Evolutionary conservation across 2,113 vertebrate genomes (phyloP).

Genomic region (Orthonyx spaldingii): DNA sequence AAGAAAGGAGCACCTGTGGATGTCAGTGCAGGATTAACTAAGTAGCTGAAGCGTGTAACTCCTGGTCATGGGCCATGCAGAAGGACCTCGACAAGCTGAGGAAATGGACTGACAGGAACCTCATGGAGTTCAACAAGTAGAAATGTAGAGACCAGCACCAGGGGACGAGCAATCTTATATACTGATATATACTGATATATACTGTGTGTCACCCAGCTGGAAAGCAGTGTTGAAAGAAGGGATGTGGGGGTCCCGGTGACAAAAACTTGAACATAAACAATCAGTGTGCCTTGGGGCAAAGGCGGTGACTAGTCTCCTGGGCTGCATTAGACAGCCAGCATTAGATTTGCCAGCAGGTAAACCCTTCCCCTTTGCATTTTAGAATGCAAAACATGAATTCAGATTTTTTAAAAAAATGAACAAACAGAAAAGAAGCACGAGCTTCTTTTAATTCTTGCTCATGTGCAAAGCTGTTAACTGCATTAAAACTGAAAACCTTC

Average conservation of each 20-base stretch:
- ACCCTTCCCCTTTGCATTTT: not conserved
- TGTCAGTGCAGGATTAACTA: not conserved
- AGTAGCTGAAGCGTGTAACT: not conserved
- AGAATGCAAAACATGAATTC: not conserved
- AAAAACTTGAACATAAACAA: not conserved
- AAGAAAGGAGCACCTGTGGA: fast-evolving
- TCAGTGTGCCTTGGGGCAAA: not conserved
- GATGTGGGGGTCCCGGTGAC: not conserved
- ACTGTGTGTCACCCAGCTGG: not conserved
- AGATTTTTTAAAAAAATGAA: not conserved
- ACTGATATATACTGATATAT: too few relatives aligned
- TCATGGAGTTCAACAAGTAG: not conserved
- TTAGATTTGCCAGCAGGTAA: not conserved
- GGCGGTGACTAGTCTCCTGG: not conserved
- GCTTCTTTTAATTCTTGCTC: not conserved
- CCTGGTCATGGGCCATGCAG: not conserved
- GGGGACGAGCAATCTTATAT: not conserved
- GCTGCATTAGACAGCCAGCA: not conserved
- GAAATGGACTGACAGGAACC: not conserved
- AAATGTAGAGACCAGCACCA: not conserved
- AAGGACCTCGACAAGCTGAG: not conserved
- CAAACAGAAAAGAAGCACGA: not conserved
- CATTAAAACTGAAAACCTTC: not conserved
- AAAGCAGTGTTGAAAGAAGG: not conserved
- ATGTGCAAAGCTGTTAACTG: not conserved